These are phyloP conservation scores for Dyspetes luteomarginatus DNA, from an alignment of 2,888 invertebrate genomes.

Conservation along the genomic window DNA sequence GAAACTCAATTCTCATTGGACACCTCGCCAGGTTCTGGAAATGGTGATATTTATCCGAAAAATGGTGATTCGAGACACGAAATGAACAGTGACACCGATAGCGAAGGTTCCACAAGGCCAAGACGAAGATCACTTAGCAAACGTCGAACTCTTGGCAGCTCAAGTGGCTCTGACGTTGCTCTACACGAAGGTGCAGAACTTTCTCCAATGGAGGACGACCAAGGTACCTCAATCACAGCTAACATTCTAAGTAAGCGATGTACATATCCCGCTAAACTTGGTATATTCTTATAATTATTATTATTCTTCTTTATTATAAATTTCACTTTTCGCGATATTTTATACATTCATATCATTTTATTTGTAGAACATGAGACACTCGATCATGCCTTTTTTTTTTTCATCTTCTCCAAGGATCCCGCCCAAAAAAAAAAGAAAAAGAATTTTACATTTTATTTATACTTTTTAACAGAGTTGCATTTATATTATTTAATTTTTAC, in stretches of 20 bases:
- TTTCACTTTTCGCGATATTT: not conserved
- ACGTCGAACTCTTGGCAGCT: slow-evolving; percentile 85
- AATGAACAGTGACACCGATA: slow-evolving; percentile 81
- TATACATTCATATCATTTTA: not conserved
- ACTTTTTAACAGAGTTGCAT: slow-evolving; percentile 8
- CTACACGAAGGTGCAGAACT: slow-evolving; percentile 87
- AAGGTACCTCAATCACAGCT: slow-evolving; percentile 85
- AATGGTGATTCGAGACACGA: slow-evolving; percentile 78
- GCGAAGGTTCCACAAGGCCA: slow-evolving; percentile 79
- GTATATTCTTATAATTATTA: slow-evolving; percentile 43
- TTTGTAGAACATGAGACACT: not conserved
- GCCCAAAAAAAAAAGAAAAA: not conserved
- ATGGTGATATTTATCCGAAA: slow-evolving; percentile 77
- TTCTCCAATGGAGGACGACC: slow-evolving; percentile 86
- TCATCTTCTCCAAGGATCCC: slow-evolving; percentile 1
- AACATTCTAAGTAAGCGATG: slow-evolving; percentile 83
- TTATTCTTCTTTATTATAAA: not conserved
- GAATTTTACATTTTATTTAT: slow-evolving; percentile 1
- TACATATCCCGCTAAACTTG: slow-evolving; percentile 80
- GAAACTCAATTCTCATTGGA: slow-evolving; percentile 79
- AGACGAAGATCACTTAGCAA: slow-evolving; percentile 79
- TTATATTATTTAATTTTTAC: not conserved
- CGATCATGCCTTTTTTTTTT: not conserved
- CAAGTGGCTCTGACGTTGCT: slow-evolving; percentile 87
- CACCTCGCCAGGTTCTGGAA: slow-evolving; percentile 80